Base-by-base conservation (phyloP, 1,140 invertebrate genomes). In the Drosophila persimilis region DNA sequence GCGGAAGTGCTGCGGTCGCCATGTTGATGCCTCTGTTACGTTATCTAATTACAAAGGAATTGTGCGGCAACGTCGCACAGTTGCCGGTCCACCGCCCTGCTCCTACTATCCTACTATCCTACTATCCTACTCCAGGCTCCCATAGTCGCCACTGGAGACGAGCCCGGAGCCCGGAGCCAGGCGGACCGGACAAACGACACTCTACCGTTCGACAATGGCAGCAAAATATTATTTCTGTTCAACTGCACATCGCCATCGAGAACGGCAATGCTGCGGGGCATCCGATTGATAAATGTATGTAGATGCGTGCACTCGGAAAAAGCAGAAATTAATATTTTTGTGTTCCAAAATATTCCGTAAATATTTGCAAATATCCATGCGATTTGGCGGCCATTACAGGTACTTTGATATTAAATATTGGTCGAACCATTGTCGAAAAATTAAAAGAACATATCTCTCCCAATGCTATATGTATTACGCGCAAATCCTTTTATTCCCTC, bases 41-140 rank as follows among this genome's bases (percentile, higher is more conserved):
- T 79, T 88, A 88, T 88, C 83, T 88, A 88, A 88, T 88, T 88
- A 88, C 83, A 83, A 88, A 88, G 84, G 83, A 88, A 88, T 88
- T 70, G 78, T 86, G 83, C 64, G 73, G 77, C 73, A 76, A 52
- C 60, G 76, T 69, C 76, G 65, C 72, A 76, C 80, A 58, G 60
- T 80, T 70, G 66, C 66, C 63, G 66, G 52, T 57, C 66, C 64
- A 69, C 51, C 45, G 35, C 20, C 65, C 64, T 48, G 43, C 55
- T 5, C 4, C 24, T 26, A 5, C 24, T 26, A 44, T 7, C 8
- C 31, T 29, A 6, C 24, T 26, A 20, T 26, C 26, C 26, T 6
- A 5, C 24, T 26, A 44, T 7, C 17, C 17, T 9, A 31, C 7
- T 8, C 31, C 7, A 8, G 31, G 31, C 31, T 54, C 44, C 39